Conservation (phyloP, 1,140 invertebrate species). For the Nephila pilipes region DNA sequence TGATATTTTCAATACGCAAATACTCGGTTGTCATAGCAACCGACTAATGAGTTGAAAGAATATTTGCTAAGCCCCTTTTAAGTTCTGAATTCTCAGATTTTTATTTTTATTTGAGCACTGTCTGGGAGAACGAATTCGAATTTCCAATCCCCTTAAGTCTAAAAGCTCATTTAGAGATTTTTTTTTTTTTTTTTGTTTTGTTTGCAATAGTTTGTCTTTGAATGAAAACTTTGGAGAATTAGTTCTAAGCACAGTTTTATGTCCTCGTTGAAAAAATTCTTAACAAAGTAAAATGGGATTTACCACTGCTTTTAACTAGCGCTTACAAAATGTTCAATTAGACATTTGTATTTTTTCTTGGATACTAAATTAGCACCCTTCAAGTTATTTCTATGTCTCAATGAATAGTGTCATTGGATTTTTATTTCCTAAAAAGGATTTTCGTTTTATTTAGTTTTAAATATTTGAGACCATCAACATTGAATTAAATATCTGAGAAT, state of each 20-base stretch:
- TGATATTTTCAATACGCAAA: background rate
- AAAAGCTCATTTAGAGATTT: background rate
- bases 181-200: background rate
- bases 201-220: background rate
- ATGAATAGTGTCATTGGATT: background rate
- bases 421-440: background rate
- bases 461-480: too few species aligned
- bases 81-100: background rate
- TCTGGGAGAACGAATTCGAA: background rate
- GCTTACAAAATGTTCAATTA: background rate
- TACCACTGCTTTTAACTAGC: background rate
- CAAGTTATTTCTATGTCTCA: background rate
- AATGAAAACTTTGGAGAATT: background rate
- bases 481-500: too few species aligned
- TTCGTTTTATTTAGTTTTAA: background rate
- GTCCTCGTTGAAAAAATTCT: background rate
- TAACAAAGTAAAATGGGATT: background rate
- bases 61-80: slow-evolving; percentile 12
- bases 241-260: background rate
- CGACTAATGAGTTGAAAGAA: slow-evolving; percentile 11
- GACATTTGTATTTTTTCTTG: background rate
- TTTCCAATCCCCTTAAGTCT: background rate
- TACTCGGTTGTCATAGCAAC: background rate
- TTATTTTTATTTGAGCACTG: background rate
- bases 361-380: background rate